Evolutionary conservation across 2,888 invertebrate genomes (phyloP).

Genomic region (Flexamia atlantica): DNA sequence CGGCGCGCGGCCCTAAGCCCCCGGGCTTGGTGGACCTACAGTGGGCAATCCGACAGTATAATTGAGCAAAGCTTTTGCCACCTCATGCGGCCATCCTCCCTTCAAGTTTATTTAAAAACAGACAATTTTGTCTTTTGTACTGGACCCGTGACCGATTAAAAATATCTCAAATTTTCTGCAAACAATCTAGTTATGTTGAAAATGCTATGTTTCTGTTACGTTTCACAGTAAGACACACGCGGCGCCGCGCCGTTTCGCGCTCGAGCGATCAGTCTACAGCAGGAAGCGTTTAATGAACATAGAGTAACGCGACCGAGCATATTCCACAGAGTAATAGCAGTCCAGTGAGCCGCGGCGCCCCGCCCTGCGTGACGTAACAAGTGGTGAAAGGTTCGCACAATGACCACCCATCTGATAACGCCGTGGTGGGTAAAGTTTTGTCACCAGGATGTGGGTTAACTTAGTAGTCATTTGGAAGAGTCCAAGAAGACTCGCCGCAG

Average conservation of each 20-base stretch:
- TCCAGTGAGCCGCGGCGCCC: constrained; percentile 33
- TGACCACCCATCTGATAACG: constrained; percentile 9
- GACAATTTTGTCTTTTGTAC: too few species aligned
- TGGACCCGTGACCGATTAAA: too few species aligned
- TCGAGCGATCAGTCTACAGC: constrained; percentile 7
- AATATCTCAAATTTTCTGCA: too few species aligned
- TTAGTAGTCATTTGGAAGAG: neutral
- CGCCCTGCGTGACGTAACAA: constrained; percentile 24
- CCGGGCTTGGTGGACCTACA: too few species aligned
- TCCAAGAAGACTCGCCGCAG: too few species aligned
- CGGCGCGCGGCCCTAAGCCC: too few species aligned
- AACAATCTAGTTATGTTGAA: too few species aligned
- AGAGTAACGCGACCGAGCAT: constrained; percentile 19
- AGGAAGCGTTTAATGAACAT: constrained; percentile 31
- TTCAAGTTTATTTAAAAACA: too few species aligned
- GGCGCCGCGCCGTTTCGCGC: neutral
- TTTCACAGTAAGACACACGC: constrained; percentile 12
- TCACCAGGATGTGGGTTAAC: neutral
- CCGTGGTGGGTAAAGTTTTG: neutral
- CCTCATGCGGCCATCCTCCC: too few species aligned
- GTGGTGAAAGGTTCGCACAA: constrained; percentile 19
- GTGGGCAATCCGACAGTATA: too few species aligned
- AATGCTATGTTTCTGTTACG: too few species aligned
- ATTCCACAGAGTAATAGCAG: constrained; percentile 30
- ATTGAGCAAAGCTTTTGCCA: too few species aligned